phyloP scores from a whole-genome alignment of 2,888 invertebrate genomes.

The Drosophila nigritarsus region DNA sequence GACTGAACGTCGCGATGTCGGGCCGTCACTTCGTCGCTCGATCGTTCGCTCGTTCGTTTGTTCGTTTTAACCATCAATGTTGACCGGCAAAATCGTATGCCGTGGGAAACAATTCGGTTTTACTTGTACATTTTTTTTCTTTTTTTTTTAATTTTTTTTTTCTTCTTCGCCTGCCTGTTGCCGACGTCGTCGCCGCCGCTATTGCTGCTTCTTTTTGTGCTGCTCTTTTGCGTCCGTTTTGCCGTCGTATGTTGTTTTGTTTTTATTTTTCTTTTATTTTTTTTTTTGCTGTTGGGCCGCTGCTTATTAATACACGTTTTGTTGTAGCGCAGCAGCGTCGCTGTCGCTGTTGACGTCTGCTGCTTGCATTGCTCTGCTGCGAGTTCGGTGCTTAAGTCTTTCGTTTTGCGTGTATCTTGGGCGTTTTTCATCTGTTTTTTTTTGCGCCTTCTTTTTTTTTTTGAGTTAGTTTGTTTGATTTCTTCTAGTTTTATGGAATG shows the following conservation, averaged over 20 bases:
- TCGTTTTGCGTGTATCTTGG: conserved; percentile 59
- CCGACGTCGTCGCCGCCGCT: conserved; percentile 54
- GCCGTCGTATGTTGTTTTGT: conserved; percentile 66
- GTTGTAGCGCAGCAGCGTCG: conserved; percentile 56
- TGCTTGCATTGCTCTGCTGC: conserved; percentile 51
- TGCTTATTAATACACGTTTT: conserved; percentile 79
- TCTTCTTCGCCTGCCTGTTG: conserved; percentile 58
- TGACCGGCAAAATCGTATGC: conserved; percentile 86
- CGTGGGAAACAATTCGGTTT: conserved; percentile 86
- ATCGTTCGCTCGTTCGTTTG: conserved; percentile 36
- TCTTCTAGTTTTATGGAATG: conserved; percentile 33
- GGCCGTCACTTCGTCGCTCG: conserved; percentile 46
- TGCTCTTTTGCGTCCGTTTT: conserved; percentile 75
- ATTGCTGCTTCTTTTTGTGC: conserved; percentile 66
- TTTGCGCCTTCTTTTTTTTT: conserved; percentile 8
- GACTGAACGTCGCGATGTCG: conserved; percentile 53
- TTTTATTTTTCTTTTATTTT: conserved; percentile 40
- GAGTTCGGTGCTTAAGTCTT: conserved; percentile 76
- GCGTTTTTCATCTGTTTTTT: conserved; percentile 33
- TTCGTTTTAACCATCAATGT: conserved; percentile 83
- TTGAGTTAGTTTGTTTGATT: conserved; percentile 38
- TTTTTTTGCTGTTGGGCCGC: conserved; percentile 49
- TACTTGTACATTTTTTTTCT: conserved; percentile 81
- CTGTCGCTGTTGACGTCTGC: conserved; percentile 17
- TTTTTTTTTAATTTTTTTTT: conserved; percentile 55